Conservation (phyloP, 2,113 vertebrate genomes). For the Hippocampus mohnikei region DNA sequence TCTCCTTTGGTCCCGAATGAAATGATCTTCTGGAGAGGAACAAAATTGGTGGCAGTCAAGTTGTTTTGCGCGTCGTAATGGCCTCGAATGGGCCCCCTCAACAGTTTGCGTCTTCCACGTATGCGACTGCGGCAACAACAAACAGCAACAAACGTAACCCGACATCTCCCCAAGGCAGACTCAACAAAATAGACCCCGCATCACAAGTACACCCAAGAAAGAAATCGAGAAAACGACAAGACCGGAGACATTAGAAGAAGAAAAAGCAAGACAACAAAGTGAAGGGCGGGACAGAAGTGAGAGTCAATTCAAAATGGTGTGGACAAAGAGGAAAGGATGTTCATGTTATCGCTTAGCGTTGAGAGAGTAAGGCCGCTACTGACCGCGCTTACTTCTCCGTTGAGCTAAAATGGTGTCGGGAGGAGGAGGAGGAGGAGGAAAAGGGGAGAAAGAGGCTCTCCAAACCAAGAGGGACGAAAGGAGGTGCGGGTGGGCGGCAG, state of each 20-base stretch:
- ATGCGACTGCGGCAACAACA: background rate
- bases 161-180: slow-evolving; percentile 8
- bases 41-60: background rate
- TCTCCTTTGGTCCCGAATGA: background rate
- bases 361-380: slow-evolving; percentile 78
- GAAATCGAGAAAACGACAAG: background rate
- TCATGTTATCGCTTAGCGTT: slow-evolving; percentile 56
- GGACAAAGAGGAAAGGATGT: slow-evolving; percentile 52
- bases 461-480: slow-evolving; percentile 58
- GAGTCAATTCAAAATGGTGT: slow-evolving; percentile 51
- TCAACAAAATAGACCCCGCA: slow-evolving; percentile 6
- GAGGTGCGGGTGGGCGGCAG: slow-evolving; percentile 41
- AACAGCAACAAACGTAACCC: background rate
- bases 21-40: background rate
- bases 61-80: background rate
- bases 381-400: slow-evolving; percentile 77
- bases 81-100: background rate
- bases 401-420: slow-evolving; percentile 68
- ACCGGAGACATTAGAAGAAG: slow-evolving; percentile 10
- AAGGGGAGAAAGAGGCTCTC: slow-evolving; percentile 54
- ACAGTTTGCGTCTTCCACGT: background rate
- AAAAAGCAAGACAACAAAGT: slow-evolving; percentile 17
- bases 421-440: slow-evolving; percentile 64
- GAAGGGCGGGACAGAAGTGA: slow-evolving; percentile 31
- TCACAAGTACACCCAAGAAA: background rate